A percentile compares a stretch with the other conserved stretches of the same genome.
Evolutionary conservation across 2,888 invertebrate species (phyloP).

Genomic region (Tiliacea aurago): DNA sequence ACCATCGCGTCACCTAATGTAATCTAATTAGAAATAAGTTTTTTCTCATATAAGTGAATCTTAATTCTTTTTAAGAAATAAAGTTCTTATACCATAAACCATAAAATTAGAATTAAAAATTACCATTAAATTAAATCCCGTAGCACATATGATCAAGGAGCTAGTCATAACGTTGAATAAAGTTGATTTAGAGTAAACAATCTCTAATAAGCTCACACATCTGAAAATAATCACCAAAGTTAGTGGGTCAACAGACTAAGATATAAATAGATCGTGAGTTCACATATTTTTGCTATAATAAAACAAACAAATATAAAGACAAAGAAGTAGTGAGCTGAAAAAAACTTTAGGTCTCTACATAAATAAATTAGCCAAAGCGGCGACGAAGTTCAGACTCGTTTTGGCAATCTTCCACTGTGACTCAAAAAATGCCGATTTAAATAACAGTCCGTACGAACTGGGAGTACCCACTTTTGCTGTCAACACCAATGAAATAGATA

Average conservation of each 20-base stretch:
- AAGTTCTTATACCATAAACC: too few species aligned
- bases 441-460: constrained; percentile 21
- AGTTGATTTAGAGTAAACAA: constrained; percentile 74
- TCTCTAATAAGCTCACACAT: constrained; percentile 74
- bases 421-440: constrained; percentile 44
- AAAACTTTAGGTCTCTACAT: constrained; percentile 31
- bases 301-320: constrained; percentile 17
- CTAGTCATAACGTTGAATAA: constrained; percentile 76
- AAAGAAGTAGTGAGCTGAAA: constrained; percentile 29
- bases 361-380: constrained; percentile 46
- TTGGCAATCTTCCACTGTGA: constrained; percentile 61
- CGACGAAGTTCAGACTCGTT: constrained; percentile 41
- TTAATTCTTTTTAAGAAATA: too few species aligned
- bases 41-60: too few species aligned
- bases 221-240: constrained; percentile 67
- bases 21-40: too few species aligned
- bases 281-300: constrained; percentile 8
- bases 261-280: neutral
- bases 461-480: constrained; percentile 25
- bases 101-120: neutral
- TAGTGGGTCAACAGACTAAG: neutral
- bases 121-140: constrained; percentile 79
- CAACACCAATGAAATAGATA: constrained; percentile 9
- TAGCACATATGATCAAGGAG: constrained; percentile 77
- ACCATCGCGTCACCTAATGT: too few species aligned